Evolutionary conservation across 2,113 vertebrate species (phyloP), one percentile per base, ranked within the genome.

Genomic region (Microcebus lehilahytsara): DNA sequence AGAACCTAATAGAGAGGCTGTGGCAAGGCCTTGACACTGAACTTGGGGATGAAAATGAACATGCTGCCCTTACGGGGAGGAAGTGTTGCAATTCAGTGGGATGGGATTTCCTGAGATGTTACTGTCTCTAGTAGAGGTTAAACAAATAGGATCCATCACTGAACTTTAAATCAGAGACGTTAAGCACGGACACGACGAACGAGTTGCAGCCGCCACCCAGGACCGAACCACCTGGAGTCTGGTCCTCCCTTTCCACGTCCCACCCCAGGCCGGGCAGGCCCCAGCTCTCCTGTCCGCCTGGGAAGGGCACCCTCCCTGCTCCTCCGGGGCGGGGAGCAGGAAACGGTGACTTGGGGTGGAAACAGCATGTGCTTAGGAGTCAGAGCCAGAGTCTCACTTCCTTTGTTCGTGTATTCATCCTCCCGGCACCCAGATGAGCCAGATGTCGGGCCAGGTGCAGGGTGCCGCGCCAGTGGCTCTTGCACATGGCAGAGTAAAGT

Each of bases 131-230:
- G n/a, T 2, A 1, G n/a, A n/a, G 64, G 66, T 25, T 10, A 23
- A 7, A 27, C 25, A 12, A 11, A 1, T 2, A 3, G 0, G 32
- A 9, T 10, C 32, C 42, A 4, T 17, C 85, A 6, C 25, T 10
- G 79, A 5, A 7, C 30, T 8, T 14, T 2, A 2, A 23, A 0
- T 16, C 74, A 4, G 53, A 74, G 19, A 34, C 1, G 8, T 0
- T 5, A 5, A 37, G 53, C 34, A 1, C 23, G 0, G 2, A 0
- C 0, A 2, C 4, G 11, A 49, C 2, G 49, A 46, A 19, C 9
- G 3, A 0, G 37, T 1, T 2, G 13, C 17, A 37, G n/a, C 25
- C 0, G 62, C 30, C 40, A 1, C 6, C 46, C 30, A 3, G 86
- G 72, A 25, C 5, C 0, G 23, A 64, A 6, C 17, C 8, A 1